These are phyloP conservation scores for Mycogona germanica DNA, from an alignment of 2,888 invertebrate genomes.

Conservation along the genomic window DNA sequence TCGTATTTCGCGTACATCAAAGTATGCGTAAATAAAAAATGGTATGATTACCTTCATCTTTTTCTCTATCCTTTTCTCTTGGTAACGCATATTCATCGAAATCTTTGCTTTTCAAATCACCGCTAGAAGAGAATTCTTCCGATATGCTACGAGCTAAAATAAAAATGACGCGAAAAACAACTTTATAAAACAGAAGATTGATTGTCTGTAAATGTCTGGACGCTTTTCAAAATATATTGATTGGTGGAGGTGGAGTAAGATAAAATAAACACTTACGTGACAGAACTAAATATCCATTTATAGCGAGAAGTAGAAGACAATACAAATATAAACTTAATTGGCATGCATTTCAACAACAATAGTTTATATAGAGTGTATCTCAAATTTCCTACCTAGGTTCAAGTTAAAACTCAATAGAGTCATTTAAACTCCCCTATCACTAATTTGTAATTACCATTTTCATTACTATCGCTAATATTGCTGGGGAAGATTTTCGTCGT, in stretches of 20 bases:
- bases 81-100: conserved; percentile 27
- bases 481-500: neutral
- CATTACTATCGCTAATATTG: neutral
- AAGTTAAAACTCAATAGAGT: too few relatives aligned
- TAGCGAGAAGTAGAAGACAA: neutral
- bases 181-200: too few relatives aligned
- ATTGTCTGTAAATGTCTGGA: neutral
- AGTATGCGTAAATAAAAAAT: neutral
- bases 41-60: conserved; percentile 32
- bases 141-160: conserved; percentile 78
- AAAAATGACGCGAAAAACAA: too few relatives aligned
- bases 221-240: too few relatives aligned
- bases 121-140: conserved; percentile 87
- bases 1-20: too few relatives aligned
- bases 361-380: too few relatives aligned
- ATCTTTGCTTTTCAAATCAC: conserved; percentile 45
- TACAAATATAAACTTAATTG: neutral
- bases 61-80: conserved; percentile 28
- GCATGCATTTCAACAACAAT: too few relatives aligned
- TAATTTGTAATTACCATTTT: neutral
- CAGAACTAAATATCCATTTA: conserved; percentile 12
- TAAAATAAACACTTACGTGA: conserved; percentile 17
- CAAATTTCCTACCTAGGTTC: too few relatives aligned
- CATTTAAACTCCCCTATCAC: too few relatives aligned
- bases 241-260: too few relatives aligned